Evolutionary conservation across 2,797 vertebrate genomes (phyloP).

Genomic region (Falco naumanni): DNA sequence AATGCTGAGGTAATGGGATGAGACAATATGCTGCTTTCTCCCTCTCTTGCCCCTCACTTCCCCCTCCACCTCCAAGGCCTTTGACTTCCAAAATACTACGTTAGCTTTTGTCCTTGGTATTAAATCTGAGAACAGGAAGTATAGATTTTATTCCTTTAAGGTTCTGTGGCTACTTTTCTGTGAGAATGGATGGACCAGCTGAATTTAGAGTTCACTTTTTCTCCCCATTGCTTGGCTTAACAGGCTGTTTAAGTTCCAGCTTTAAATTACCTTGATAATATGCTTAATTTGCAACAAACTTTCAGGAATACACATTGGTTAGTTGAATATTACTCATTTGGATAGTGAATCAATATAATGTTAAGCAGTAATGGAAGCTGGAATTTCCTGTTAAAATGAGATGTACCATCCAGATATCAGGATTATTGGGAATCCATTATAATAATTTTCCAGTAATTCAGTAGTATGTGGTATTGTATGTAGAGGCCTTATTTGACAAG

Average conservation of each 20-base stretch:
- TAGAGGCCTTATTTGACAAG: slow-evolving; percentile 70
- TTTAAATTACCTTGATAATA: slow-evolving; percentile 54
- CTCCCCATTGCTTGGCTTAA: slow-evolving; percentile 45
- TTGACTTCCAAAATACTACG: slow-evolving; percentile 69
- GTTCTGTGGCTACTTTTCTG: slow-evolving; percentile 69
- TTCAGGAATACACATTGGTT: slow-evolving; percentile 45
- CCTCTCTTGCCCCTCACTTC: slow-evolving; percentile 25
- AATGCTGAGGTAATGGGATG: slow-evolving; percentile 69
- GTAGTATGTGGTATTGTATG: slow-evolving; percentile 62
- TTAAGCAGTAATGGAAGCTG: slow-evolving; percentile 41
- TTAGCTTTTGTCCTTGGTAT: slow-evolving; percentile 69
- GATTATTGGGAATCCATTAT: slow-evolving; percentile 50
- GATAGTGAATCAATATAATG: slow-evolving; percentile 31
- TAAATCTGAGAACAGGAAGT: slow-evolving; percentile 54
- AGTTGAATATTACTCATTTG: slow-evolving; percentile 34
- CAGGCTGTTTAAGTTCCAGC: slow-evolving; percentile 64
- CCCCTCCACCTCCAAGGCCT: slow-evolving; percentile 65
- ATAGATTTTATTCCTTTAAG: slow-evolving; percentile 64
- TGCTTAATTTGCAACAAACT: slow-evolving; percentile 45
- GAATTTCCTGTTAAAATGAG: slow-evolving; percentile 38
- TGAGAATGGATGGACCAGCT: slow-evolving; percentile 66
- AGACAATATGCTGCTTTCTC: slow-evolving; percentile 67
- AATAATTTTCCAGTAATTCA: slow-evolving; percentile 55
- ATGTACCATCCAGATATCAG: slow-evolving; percentile 17
- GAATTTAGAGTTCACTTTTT: slow-evolving; percentile 55